Base-by-base conservation (phyloP, 2,797 vertebrate species). In the Monodelphis domestica region DNA sequence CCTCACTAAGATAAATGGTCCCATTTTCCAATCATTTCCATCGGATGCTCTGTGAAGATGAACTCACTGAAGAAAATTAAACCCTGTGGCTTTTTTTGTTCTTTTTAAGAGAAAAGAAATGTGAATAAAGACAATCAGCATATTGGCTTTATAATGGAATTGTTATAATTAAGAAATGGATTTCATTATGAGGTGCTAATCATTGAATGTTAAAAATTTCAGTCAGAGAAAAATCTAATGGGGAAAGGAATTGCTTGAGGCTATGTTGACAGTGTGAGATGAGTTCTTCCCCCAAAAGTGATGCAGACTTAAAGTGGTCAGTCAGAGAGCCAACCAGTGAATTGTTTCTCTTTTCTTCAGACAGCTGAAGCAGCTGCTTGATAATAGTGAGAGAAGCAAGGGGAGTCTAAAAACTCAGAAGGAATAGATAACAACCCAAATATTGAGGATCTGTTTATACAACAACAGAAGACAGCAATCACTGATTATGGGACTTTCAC, bases 141-240 rank as follows among this genome's bases (percentile, higher is more conserved):
- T 63, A 55, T 51, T 87, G 87, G 53, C 33, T 89, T 90, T 59
- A 51, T 53, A 56, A 87, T 78, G 63, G 55, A 90, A 87, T 11
- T 70, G 90, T 26, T 29, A 33, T 54, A 51, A 88, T n/a, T 53
- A 50, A n/a, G 93, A 94, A 56, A 9, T 54, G 54, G 90, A 30
- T 84, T 78, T 89, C 87, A 57, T 84, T 87, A 93, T 93, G 84
- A 90, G 78, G 11, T 15, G 84, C 90, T 89, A 84, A 94, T 89
- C 89, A 53, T 12, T 3, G 87, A 63, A 59, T 57, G 38, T n/a
- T 45, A 53, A 54, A 54, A 55, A 84, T 70, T 15, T 52, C 55
- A 38, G 24, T 29, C 28, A 12, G 53, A 21, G 78, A 53, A 28
- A 63, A 90, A 55, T 59, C 54, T 53, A 45, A 78, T 59, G 70